Evolutionary conservation across 1,140 invertebrate species (phyloP).

Genomic region (Chlorops oryzae): DNA sequence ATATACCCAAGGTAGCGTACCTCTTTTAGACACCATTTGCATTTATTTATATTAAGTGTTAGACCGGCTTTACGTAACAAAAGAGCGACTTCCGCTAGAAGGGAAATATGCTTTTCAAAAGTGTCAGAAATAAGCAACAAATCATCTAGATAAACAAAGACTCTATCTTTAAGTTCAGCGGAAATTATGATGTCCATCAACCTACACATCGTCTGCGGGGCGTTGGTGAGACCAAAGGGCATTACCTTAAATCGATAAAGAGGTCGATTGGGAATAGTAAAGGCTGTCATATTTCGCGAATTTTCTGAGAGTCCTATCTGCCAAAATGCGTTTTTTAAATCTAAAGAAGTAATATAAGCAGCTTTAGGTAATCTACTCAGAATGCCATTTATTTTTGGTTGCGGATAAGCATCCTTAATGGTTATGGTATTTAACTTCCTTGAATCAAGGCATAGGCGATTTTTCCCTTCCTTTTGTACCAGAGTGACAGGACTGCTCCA

Average conservation of each 20-base stretch:
- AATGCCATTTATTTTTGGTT: conserved; percentile 9
- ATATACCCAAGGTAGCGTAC: conserved; percentile 9
- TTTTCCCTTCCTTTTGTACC: conserved; percentile 9
- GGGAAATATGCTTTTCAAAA: conserved; percentile 8
- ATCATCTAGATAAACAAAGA: conserved; percentile 14
- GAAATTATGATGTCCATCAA: conserved; percentile 8
- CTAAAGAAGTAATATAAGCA: conserved; percentile 7
- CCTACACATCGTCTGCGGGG: conserved; percentile 3
- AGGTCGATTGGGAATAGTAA: conserved; percentile 1
- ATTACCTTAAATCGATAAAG: conserved; percentile 10
- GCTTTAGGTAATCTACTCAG: conserved; percentile 13
- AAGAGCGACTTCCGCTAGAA: conserved; percentile 1
- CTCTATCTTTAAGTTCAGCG: conserved; percentile 2
- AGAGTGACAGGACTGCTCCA: conserved; percentile 14
- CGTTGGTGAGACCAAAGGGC: conserved; percentile 9
- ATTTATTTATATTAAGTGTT: conserved; percentile 22
- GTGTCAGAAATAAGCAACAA: conserved; percentile 3
- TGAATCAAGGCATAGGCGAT: conserved; percentile 9
- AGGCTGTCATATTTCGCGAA: too few species aligned
- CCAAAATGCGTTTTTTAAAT: conserved; percentile 9
- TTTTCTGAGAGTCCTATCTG: too few species aligned
- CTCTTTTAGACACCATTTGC: conserved; percentile 9
- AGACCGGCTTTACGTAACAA: conserved; percentile 15
- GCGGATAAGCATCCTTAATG: conserved; percentile 11
- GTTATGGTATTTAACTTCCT: conserved; percentile 11